Conservation (phyloP, 2,113 vertebrate genomes). For the Heterocephalus glaber region DNA sequence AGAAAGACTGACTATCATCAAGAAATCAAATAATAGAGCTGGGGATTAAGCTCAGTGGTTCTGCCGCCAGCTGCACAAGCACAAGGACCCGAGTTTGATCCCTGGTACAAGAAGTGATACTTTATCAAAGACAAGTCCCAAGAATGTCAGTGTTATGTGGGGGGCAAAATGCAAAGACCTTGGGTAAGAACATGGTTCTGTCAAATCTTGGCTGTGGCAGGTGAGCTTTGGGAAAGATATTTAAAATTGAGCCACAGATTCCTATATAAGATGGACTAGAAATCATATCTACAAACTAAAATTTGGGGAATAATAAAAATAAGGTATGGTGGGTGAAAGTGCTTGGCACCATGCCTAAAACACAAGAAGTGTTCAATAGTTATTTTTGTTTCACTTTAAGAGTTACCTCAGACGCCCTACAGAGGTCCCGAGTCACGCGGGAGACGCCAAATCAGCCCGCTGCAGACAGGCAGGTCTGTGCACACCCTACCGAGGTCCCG, state of each 20-base stretch:
- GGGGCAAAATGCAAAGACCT: background rate
- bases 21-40: too few relatives aligned
- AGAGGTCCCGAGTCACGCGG: too few relatives aligned
- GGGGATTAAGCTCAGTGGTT: too few relatives aligned
- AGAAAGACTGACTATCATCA: too few relatives aligned
- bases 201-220: background rate
- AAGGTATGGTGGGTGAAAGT: background rate
- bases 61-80: too few relatives aligned
- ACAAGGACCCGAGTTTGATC: too few relatives aligned
- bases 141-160: background rate
- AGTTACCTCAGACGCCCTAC: constrained; percentile 77
- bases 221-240: background rate
- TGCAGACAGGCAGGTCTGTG: too few relatives aligned
- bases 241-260: background rate
- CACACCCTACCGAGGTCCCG: too few relatives aligned
- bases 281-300: background rate
- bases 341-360: background rate
- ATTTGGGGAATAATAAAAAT: background rate
- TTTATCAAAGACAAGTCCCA: background rate
- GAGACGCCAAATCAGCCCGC: too few relatives aligned
- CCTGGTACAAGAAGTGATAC: background rate
- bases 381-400: constrained; percentile 40
- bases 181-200: background rate
- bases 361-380: background rate
- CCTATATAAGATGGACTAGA: background rate